Conservation (phyloP, 2,888 invertebrate species). For the Platycheirus rosarum region DNA sequence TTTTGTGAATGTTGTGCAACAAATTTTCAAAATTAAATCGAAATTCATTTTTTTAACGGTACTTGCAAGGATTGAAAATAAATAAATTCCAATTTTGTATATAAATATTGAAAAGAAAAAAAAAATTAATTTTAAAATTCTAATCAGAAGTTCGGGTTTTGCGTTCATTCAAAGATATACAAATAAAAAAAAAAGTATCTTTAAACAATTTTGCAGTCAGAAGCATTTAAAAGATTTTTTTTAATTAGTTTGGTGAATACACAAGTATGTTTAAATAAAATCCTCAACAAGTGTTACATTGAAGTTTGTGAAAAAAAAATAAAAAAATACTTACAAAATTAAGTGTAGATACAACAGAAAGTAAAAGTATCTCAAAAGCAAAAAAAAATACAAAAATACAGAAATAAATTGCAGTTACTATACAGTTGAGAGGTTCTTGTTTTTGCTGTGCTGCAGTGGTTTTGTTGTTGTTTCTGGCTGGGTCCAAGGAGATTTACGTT, state of each 20-base stretch:
- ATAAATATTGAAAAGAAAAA: not conserved
- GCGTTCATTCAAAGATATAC: conserved; percentile 33
- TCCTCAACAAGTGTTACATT: conserved; percentile 55
- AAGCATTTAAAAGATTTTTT: conserved; percentile 36
- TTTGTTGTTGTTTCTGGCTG: conserved; percentile 45
- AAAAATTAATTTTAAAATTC: not conserved
- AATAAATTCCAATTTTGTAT: not conserved
- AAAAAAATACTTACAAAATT: no score
- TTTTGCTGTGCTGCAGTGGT: conserved; percentile 39
- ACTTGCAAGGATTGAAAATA: not conserved
- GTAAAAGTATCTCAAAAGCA: conserved; percentile 70
- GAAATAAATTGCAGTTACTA: conserved; percentile 50
- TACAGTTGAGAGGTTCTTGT: conserved; percentile 63
- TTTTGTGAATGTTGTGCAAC: conserved; percentile 55
- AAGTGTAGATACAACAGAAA: conserved; percentile 66
- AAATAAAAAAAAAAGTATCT: conserved; percentile 32
- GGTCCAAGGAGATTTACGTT: conserved; percentile 70
- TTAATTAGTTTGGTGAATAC: conserved; percentile 45
- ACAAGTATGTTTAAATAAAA: conserved; percentile 13
- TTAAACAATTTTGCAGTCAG: conserved; percentile 42
- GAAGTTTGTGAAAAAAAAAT: conserved; percentile 60
- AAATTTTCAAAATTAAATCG: conserved; percentile 19
- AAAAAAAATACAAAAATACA: conserved; percentile 27
- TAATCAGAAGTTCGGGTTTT: conserved; percentile 29
- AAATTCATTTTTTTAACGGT: not conserved